Conservation (phyloP, 2,888 invertebrate species). For the Xestia xanthographa region DNA sequence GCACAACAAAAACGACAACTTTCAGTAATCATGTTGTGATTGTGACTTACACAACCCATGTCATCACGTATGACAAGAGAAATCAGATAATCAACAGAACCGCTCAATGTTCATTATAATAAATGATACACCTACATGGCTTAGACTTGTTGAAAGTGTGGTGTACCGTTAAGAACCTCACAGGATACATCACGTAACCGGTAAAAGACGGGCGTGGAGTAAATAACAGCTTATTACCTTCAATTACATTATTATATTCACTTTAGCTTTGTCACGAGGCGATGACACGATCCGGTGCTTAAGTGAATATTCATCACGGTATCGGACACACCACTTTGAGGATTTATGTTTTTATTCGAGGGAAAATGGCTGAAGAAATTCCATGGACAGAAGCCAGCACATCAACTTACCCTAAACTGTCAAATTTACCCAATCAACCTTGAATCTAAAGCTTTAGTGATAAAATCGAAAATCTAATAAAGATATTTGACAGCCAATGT, state of each 20-base stretch:
- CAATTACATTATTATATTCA: slow-evolving; percentile 86
- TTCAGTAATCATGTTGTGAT: not conserved
- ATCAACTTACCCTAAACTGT: too few species aligned
- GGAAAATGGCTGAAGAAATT: slow-evolving; percentile 17
- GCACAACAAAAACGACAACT: not conserved
- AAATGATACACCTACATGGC: slow-evolving; percentile 58
- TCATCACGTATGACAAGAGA: slow-evolving; percentile 22
- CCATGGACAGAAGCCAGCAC: not conserved
- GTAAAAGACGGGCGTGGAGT: slow-evolving; percentile 74
- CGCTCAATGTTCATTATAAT: slow-evolving; percentile 57
- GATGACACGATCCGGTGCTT: slow-evolving; percentile 78
- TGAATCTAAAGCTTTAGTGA: too few species aligned
- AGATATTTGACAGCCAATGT: too few species aligned
- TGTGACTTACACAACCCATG: slow-evolving; percentile 9
- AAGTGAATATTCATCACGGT: slow-evolving; percentile 71
- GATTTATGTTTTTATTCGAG: slow-evolving; percentile 51
- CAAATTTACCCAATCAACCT: too few species aligned
- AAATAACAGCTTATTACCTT: slow-evolving; percentile 79
- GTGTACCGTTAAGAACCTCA: slow-evolving; percentile 61
- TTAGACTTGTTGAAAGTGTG: slow-evolving; percentile 64
- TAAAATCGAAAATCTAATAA: too few species aligned
- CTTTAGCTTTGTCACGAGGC: slow-evolving; percentile 82
- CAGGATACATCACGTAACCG: slow-evolving; percentile 74
- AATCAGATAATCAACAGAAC: slow-evolving; percentile 49
- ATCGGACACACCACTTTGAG: slow-evolving; percentile 55